Base-by-base conservation (phyloP, 1,140 invertebrate genomes). In the Drosophila ambigua region DNA sequence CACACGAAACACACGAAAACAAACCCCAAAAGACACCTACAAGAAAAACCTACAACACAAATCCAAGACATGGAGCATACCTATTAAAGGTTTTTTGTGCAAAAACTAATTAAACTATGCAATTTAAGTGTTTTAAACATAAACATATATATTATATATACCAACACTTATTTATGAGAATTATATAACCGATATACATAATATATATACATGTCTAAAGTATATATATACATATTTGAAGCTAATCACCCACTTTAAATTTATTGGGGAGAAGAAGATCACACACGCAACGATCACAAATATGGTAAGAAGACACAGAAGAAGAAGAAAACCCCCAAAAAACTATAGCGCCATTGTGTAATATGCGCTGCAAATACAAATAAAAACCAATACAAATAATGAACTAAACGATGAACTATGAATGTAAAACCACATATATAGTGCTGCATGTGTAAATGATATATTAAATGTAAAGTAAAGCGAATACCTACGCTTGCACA, bases 61-160 rank as follows among this genome's bases (percentile, higher is more conserved):
- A 13, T 13, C 35, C 11, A 39, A 20, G 59, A 73, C 68, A 64
- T 69, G 78, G 78, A 85, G 63, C 80, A 88, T 87, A 87, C 82
- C 82, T 87, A 88, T 82, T 82, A 88, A 88, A 88, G 79, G 82
- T 88, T 87, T 85, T 87, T 87, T 87, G 82, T 82, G 82, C 82
- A 85, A 87, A 39, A 39, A 62, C 49, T 80, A 76, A 79, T 82
- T 73, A 73, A 53, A 45, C 24, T 53, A 69, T 51, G 72, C 78
- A 81, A 82, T 82, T 77, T 73, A 69, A 74, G 72, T 83, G 76
- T 74, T 76, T 79, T 64, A 74, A 75, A 69, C 63, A 77, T 58
- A 75, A 58, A 72, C 51, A 71, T 60, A 31, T 13, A 69, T 35
- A 59, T 53, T 68, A 66, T 23, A 78, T 41, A 64, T 45, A 68